Evolutionary conservation across 2,888 invertebrate genomes (phyloP).

Genomic region (Chaetogeoica ovagalla): DNA sequence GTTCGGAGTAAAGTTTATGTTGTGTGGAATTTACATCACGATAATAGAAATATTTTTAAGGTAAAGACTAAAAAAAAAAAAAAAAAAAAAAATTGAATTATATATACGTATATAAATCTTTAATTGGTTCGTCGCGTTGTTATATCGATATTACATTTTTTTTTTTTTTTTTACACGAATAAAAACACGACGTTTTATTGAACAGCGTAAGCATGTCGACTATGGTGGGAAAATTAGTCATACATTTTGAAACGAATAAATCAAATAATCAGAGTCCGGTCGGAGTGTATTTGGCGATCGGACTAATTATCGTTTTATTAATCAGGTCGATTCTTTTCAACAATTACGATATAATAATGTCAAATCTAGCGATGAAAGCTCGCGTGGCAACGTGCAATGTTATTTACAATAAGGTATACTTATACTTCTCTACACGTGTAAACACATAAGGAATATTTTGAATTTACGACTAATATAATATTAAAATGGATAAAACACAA

Average conservation of each 20-base stretch:
- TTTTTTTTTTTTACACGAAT: too few relatives aligned
- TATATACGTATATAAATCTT: background rate
- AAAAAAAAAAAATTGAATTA: too few relatives aligned
- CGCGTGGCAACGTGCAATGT: slow-evolving; percentile 59
- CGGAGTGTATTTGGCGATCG: slow-evolving; percentile 51
- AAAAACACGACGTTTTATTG: background rate
- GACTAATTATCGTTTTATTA: slow-evolving; percentile 48
- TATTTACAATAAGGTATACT: slow-evolving; percentile 27
- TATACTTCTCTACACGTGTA: too few relatives aligned
- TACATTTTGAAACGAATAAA: slow-evolving; percentile 56
- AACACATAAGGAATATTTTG: too few relatives aligned
- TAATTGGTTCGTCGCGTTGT: too few relatives aligned
- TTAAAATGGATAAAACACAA: too few relatives aligned
- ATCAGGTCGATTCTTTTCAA: slow-evolving; percentile 44
- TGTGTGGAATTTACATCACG: slow-evolving; percentile 68
- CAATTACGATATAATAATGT: slow-evolving; percentile 27
- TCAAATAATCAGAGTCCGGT: background rate
- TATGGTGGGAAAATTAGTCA: slow-evolving; percentile 8
- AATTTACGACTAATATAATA: too few relatives aligned
- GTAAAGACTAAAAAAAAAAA: slow-evolving; percentile 59
- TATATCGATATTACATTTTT: too few relatives aligned
- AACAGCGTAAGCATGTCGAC: background rate
- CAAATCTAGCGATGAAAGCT: slow-evolving; percentile 61
- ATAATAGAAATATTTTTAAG: slow-evolving; percentile 67
- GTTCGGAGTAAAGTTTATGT: slow-evolving; percentile 66